A percentile compares a stretch with the other conserved stretches of the same genome.
These are phyloP conservation scores for Pteria penguin DNA, from an alignment of 2,888 invertebrate species.

Conservation along the genomic window DNA sequence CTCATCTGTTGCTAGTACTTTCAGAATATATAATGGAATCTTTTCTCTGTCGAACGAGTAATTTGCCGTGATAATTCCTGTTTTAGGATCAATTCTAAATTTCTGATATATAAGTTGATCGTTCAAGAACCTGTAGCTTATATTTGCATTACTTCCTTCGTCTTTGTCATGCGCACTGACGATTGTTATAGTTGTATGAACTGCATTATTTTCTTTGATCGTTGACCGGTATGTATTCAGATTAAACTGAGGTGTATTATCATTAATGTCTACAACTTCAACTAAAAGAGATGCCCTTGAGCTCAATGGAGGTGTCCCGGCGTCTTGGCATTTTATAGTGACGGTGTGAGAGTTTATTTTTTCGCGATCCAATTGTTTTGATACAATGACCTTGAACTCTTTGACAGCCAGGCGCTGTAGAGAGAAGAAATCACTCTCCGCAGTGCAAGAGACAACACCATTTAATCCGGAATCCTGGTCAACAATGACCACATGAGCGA, in stretches of 20 bases:
- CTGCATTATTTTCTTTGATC: slow-evolving; percentile 53
- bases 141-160: slow-evolving; percentile 51
- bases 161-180: slow-evolving; percentile 89
- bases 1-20: slow-evolving; percentile 85
- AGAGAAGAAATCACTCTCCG: slow-evolving; percentile 50
- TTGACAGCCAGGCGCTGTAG: slow-evolving; percentile 59
- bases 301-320: slow-evolving; percentile 73
- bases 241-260: slow-evolving; percentile 92
- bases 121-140: slow-evolving; percentile 50
- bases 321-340: slow-evolving; percentile 83
- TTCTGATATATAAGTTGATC: slow-evolving; percentile 84
- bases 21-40: slow-evolving; percentile 27
- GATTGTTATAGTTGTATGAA: slow-evolving; percentile 85
- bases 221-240: slow-evolving; percentile 42
- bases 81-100: slow-evolving; percentile 11
- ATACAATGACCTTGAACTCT: slow-evolving; percentile 78
- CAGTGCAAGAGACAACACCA: slow-evolving; percentile 85
- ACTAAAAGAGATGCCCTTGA: slow-evolving; percentile 58
- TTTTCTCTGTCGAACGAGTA: slow-evolving; percentile 52
- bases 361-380: slow-evolving; percentile 77
- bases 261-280: slow-evolving; percentile 90
- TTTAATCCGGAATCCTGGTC: slow-evolving; percentile 92
- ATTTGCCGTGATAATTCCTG: slow-evolving; percentile 50
- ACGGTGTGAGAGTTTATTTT: slow-evolving; percentile 49
- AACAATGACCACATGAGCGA: slow-evolving; percentile 90